Percentiles rank a stretch among this genome's conserved stretches.
Conservation (phyloP, 2,113 vertebrate genomes). For the Apteryx owenii region DNA sequence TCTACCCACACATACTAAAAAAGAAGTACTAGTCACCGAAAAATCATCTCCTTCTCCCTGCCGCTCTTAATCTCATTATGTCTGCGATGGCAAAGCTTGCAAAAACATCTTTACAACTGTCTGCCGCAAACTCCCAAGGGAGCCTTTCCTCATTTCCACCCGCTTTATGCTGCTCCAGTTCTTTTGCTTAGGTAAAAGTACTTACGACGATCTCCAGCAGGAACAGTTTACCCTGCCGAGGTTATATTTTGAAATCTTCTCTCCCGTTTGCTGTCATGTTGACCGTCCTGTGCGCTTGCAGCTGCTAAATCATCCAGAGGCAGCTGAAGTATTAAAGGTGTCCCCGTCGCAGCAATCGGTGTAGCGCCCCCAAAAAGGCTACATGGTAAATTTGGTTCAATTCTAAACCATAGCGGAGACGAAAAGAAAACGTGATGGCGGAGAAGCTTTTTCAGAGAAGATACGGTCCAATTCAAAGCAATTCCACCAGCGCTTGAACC, state of each 20-base stretch:
- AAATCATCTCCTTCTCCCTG: neutral
- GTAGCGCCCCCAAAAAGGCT: neutral
- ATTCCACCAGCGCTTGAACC: neutral
- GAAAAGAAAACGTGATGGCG: accelerated
- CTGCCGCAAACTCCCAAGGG: neutral
- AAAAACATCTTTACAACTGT: neutral
- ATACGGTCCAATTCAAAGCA: neutral
- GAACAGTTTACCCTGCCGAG: neutral
- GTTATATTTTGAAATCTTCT: neutral
- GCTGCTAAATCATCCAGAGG: neutral
- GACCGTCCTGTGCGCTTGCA: neutral
- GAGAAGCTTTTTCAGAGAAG: neutral
- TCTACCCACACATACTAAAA: neutral
- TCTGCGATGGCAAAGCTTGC: neutral
- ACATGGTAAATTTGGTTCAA: neutral
- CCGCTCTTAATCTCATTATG: neutral
- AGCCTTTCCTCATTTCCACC: neutral
- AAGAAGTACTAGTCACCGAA: neutral
- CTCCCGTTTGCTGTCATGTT: neutral
- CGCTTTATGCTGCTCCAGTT: neutral
- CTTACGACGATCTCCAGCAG: neutral
- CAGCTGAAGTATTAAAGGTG: neutral
- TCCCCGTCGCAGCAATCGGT: neutral
- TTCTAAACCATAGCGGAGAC: neutral
- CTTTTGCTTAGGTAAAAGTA: neutral